Percentiles rank a stretch among this genome's conserved stretches.
These are phyloP conservation scores for Meriones unguiculatus DNA, from an alignment of 2,113 vertebrate species.

Conservation along the genomic window DNA sequence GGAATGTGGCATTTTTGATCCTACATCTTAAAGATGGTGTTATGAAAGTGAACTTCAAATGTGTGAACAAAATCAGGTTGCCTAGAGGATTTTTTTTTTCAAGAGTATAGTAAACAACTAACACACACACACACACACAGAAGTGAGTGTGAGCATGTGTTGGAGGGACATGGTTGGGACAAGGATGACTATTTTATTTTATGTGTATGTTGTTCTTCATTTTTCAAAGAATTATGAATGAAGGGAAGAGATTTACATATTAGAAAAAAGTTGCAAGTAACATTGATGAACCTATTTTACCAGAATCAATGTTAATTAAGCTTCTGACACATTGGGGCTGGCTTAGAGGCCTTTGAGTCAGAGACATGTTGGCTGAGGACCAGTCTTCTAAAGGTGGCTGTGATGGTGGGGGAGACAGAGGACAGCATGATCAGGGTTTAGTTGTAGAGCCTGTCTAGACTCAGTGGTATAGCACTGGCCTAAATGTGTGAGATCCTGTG, in stretches of 20 bases:
- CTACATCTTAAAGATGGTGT: constrained; percentile 11
- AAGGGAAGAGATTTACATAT: neutral
- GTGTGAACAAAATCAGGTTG: constrained; percentile 14
- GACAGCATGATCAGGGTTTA: neutral
- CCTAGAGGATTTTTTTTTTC: neutral
- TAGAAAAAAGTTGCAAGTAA: neutral
- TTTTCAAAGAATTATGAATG: neutral
- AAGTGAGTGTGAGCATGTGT: neutral
- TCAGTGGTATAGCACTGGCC: neutral
- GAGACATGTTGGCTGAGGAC: neutral
- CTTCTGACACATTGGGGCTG: neutral
- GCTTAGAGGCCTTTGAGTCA: neutral
- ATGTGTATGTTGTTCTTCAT: neutral
- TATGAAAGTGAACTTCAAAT: constrained; percentile 47
- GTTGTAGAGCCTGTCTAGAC: neutral
- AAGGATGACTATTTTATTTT: neutral
- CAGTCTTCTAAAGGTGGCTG: neutral
- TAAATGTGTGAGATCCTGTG: neutral
- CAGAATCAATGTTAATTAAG: neutral
- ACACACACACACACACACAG: neutral
- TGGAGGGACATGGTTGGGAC: neutral
- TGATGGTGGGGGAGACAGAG: neutral
- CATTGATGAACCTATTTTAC: neutral
- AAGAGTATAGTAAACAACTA: neutral
- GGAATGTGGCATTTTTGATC: constrained; percentile 23